Evolutionary conservation across 2,113 vertebrate genomes (phyloP).

Genomic region (Emydura subglobosa): DNA sequence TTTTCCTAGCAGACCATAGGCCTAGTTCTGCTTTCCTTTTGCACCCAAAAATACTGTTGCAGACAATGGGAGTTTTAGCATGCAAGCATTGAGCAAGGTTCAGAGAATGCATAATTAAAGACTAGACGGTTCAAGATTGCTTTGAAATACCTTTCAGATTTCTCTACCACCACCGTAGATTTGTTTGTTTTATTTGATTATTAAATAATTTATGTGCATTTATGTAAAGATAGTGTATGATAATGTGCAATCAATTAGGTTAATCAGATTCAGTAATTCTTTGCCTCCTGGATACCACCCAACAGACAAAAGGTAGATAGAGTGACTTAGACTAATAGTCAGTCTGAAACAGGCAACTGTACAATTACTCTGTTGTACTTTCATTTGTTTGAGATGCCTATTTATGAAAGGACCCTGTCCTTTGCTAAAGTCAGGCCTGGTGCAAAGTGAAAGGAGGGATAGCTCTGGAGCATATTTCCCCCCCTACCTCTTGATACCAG

Average conservation of each 20-base stretch:
- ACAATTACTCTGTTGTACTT: neutral
- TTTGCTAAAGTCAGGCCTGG: neutral
- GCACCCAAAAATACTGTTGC: neutral
- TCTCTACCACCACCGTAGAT: neutral
- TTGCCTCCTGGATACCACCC: neutral
- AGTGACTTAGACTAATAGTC: rapidly evolving
- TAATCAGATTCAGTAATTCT: neutral
- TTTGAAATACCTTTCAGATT: neutral
- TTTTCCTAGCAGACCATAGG: neutral
- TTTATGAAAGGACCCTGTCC: rapidly evolving
- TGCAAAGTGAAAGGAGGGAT: neutral
- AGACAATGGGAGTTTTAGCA: neutral
- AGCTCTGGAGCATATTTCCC: neutral
- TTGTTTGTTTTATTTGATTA: neutral
- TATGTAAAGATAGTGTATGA: neutral
- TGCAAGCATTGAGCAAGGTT: neutral
- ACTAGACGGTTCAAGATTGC: neutral
- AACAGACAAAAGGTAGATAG: neutral
- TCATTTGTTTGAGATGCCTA: neutral
- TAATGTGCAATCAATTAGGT: rapidly evolving
- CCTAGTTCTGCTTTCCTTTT: neutral
- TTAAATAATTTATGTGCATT: neutral
- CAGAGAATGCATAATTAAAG: neutral
- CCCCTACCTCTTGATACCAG: neutral
- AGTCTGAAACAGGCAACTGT: neutral